Evolutionary conservation across 2,888 invertebrate species (phyloP), one percentile per base, ranked within the genome.

Genomic region (Alcis repandata): DNA sequence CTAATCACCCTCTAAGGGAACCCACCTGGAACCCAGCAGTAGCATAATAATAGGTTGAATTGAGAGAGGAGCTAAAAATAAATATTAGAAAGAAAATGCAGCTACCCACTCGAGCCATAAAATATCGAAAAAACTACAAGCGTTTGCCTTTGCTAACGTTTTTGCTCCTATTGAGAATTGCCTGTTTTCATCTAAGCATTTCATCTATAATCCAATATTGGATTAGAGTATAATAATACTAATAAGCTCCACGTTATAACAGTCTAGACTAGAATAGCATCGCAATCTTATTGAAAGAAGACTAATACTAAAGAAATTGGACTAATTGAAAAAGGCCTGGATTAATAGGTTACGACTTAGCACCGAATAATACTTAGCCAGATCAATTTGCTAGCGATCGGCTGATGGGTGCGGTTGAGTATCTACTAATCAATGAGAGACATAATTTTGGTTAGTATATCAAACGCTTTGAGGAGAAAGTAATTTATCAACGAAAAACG

Each of bases 161-260:
- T 38, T 51, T 13, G 36, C n/a, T 51, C 38, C 36, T 20, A 36
- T 36, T 38, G 13, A 20, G 36, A 49, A 32, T 15, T 17, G 15
- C 10, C 32, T 38, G 19, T 36, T 33, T 53, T 27, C 15, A 15
- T 53, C 17, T 33, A 27, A 19, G 8, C 19, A 20, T 51, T 51
- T 38, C 51, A 51, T 51, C 36, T 51, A 40, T 45, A 56, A 56
- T 36, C 20, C 36, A 36, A 56, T 56, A 56, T 56, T 43, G 36
- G 43, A 56, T 45, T 45, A 45, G 27, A 8, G 19, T 32, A 45
- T 45, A 56, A 45, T 45, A 45, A 33, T 13, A 45, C 45, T 56
- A 56, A 56, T 56, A 56, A 56, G 56, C 36, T 36, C 10, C 33
- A 56, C 45, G 32, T 56, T 45, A 56, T 56, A 33, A 45, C 45